Conservation (phyloP, 2,888 invertebrate genomes). For the Acrobasis consociella region DNA sequence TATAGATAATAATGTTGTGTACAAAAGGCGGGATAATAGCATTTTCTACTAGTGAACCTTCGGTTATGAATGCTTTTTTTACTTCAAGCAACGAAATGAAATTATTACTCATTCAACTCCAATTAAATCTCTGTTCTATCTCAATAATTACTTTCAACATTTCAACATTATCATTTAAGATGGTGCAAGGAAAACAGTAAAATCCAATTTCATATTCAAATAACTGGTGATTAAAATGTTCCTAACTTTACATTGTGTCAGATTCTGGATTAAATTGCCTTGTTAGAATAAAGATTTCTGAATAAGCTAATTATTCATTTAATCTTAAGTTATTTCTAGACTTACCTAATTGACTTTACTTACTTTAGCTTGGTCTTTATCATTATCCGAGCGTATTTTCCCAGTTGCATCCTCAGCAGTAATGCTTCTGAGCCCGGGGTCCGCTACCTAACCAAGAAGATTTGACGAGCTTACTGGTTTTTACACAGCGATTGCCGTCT, state of each 20-base stretch:
- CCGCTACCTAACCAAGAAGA: no score
- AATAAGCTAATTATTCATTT: background rate
- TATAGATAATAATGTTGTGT: no score
- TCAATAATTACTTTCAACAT: background rate
- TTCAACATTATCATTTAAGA: background rate
- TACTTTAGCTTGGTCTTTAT: no score
- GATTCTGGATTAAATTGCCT: background rate
- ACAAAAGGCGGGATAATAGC: no score
- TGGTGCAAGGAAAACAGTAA: slow-evolving; percentile 2
- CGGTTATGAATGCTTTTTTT: no score
- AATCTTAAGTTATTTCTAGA: no score
- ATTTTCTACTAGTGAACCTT: background rate
- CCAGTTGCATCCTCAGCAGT: no score
- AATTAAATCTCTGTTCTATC: background rate
- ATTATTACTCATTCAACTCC: background rate
- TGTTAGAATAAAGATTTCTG: background rate
- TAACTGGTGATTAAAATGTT: background rate
- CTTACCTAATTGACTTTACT: no score
- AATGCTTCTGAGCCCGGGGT: no score
- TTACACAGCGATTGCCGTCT: no score
- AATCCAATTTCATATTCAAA: slow-evolving; percentile 3
- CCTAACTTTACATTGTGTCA: background rate
- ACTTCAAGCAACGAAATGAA: background rate
- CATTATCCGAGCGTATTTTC: no score
- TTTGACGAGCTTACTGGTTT: no score